Percentiles rank a stretch among this genome's conserved stretches.
phyloP scores from a whole-genome alignment of 1,140 invertebrate species.

The Luehdorfia chinensis region DNA sequence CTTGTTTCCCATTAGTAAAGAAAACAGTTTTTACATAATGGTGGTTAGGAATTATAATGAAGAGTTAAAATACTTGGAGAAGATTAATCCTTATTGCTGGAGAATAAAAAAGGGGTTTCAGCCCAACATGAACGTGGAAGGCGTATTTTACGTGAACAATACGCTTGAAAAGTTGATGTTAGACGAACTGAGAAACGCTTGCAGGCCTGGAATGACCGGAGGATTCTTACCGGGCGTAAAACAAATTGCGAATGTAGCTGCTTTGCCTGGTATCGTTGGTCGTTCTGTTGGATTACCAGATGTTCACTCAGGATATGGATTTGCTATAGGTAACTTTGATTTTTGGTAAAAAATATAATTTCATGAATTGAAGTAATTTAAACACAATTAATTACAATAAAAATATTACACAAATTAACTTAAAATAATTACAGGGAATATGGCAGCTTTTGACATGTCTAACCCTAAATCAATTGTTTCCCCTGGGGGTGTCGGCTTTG shows the following conservation, averaged over 20 bases:
- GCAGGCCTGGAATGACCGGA: slow-evolving; percentile 91
- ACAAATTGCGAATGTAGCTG: slow-evolving; percentile 99
- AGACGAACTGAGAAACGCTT: slow-evolving; percentile 95
- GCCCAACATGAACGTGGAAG: slow-evolving; percentile 99
- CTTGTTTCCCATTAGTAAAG: too few species aligned
- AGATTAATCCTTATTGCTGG: slow-evolving; percentile 91
- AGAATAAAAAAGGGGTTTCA: slow-evolving; percentile 99
- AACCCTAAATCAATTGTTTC: slow-evolving; percentile 97
- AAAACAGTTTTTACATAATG: too few species aligned
- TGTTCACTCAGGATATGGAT: slow-evolving; percentile 99
- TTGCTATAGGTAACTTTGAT: slow-evolving; percentile 90
- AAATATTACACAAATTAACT: slow-evolving; percentile 11
- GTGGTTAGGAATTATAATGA: slow-evolving; percentile 96
- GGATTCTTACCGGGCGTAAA: slow-evolving; percentile 99
- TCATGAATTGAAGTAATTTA: too few species aligned
- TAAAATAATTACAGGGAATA: slow-evolving; percentile 86
- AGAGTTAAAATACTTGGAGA: slow-evolving; percentile 96
- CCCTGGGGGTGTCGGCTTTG: slow-evolving; percentile 99
- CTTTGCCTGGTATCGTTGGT: slow-evolving; percentile 98
- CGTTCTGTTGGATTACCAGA: slow-evolving; percentile 96
- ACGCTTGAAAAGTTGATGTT: slow-evolving; percentile 97
- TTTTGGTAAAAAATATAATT: not conserved
- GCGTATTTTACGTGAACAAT: slow-evolving; percentile 98
- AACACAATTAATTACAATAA: not conserved
- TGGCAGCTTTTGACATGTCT: slow-evolving; percentile 99